Conservation (phyloP, 2,113 vertebrate genomes). For the Phyllopteryx taeniolatus region DNA sequence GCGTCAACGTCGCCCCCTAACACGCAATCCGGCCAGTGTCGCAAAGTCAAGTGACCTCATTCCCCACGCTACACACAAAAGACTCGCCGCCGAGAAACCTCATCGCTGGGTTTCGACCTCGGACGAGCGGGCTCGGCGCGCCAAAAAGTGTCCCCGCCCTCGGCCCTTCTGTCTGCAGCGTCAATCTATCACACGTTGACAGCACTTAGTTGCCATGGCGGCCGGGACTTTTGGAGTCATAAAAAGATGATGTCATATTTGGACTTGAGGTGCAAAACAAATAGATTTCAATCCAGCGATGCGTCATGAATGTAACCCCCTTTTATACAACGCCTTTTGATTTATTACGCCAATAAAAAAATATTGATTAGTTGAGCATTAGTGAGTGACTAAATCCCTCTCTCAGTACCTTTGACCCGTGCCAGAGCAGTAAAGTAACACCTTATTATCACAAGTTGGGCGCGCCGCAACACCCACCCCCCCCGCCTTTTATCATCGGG, state of each 20-base stretch:
- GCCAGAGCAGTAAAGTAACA: slow-evolving; percentile 41
- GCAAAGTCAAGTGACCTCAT: neutral
- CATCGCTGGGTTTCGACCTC: neutral
- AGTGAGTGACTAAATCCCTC: slow-evolving; percentile 25
- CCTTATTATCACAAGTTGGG: slow-evolving; percentile 48
- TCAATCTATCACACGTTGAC: slow-evolving; percentile 4
- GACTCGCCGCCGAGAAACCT: neutral
- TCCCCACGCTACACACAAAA: neutral
- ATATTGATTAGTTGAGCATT: slow-evolving; percentile 25
- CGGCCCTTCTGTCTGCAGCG: neutral
- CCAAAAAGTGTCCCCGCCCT: slow-evolving; percentile 7
- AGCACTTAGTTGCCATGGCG: neutral
- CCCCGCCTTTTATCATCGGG: slow-evolving; percentile 29
- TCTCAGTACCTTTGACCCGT: slow-evolving; percentile 25
- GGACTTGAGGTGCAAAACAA: slow-evolving; percentile 1
- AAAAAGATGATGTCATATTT: slow-evolving; percentile 8
- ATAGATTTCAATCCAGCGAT: slow-evolving; percentile 5
- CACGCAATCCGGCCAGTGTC: neutral
- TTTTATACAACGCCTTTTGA: slow-evolving; percentile 1
- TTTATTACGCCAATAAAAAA: slow-evolving; percentile 13
- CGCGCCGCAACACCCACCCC: neutral
- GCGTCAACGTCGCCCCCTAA: neutral
- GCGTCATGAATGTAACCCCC: neutral
- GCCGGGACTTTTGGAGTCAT: neutral
- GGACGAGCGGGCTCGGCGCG: neutral